Evolutionary conservation across 2,888 invertebrate species (phyloP).

Genomic region (Argyra leucocephala): DNA sequence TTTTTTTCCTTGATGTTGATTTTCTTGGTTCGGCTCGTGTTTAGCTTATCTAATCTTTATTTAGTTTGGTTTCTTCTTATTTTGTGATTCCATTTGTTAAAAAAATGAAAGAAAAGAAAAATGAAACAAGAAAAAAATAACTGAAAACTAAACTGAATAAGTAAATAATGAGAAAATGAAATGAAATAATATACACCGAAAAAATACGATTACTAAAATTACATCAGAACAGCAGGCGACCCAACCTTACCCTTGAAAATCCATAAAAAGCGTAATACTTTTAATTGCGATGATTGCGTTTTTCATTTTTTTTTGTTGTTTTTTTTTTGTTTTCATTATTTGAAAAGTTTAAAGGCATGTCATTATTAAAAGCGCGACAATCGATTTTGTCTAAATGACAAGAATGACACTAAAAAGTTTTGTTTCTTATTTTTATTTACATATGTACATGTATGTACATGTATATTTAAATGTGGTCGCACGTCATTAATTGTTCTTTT

Average conservation of each 20-base stretch:
- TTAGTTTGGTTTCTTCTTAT: not conserved
- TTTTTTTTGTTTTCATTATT: not conserved
- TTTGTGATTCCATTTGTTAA: not conserved
- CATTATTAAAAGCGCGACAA: too few species aligned
- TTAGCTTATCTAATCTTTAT: not conserved
- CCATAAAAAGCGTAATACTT: not conserved
- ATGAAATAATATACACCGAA: too few species aligned
- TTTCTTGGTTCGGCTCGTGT: not conserved
- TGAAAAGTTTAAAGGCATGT: too few species aligned
- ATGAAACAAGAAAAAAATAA: too few species aligned
- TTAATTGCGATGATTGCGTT: constrained; percentile 6
- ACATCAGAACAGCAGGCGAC: not conserved
- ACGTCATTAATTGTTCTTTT: too few species aligned
- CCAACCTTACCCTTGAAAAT: constrained; percentile 10
- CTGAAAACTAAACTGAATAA: too few species aligned
- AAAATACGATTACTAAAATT: not conserved
- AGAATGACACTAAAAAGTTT: not conserved
- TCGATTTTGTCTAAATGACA: not conserved
- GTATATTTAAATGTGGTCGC: too few species aligned
- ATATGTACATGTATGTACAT: too few species aligned
- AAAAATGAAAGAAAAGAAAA: too few species aligned
- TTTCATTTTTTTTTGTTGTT: not conserved
- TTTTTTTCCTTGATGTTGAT: too few species aligned
- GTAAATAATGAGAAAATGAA: too few species aligned
- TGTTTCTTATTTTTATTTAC: too few species aligned